phyloP scores from a whole-genome alignment of 2,113 vertebrate species.

The Ptilorrhoa leucosticta region DNA sequence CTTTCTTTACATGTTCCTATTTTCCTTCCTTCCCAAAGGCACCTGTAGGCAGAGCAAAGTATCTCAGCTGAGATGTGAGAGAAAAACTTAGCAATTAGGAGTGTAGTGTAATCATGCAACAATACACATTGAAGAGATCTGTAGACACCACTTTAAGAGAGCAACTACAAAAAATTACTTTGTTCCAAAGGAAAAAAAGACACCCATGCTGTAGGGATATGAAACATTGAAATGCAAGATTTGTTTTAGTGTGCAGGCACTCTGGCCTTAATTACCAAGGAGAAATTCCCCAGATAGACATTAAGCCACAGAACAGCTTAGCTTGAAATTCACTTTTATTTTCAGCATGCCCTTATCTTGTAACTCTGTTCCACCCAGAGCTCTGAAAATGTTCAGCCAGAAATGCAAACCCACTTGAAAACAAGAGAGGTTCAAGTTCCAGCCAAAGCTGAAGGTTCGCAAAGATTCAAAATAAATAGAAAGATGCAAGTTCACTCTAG shows the following conservation, averaged over 20 bases:
- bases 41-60: conserved; percentile 7
- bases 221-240: conserved; percentile 55
- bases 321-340: conserved; percentile 24
- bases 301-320: neutral
- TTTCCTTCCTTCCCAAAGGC: conserved; percentile 27
- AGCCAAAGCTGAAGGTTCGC: conserved; percentile 1
- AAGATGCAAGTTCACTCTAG: neutral
- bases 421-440: neutral
- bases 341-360: conserved; percentile 5
- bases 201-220: conserved; percentile 3
- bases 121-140: neutral
- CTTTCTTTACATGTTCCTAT: neutral
- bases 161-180: conserved; percentile 24
- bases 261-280: conserved; percentile 60
- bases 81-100: conserved; percentile 7
- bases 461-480: neutral
- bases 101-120: neutral
- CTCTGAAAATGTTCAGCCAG: conserved; percentile 58
- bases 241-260: conserved; percentile 49
- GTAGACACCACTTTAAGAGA: neutral
- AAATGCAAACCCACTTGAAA: conserved; percentile 18
- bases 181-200: neutral
- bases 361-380: conserved; percentile 38
- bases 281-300: conserved; percentile 41
- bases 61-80: conserved; percentile 11